Evolutionary conservation across 2,113 vertebrate genomes (phyloP).

Genomic region (Mirza zaza): DNA sequence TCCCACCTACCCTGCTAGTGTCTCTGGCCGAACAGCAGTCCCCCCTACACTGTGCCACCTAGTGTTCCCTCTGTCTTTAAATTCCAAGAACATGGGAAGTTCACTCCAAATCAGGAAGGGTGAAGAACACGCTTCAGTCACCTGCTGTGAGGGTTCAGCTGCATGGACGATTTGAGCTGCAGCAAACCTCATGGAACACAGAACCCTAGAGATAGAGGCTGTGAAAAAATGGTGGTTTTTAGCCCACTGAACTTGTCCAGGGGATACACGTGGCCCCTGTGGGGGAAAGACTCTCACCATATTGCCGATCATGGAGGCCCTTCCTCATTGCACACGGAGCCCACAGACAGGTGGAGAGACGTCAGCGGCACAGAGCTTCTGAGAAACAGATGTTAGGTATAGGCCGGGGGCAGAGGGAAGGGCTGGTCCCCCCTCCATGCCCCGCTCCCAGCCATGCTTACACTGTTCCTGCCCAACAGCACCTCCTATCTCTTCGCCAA

Average conservation of each 20-base stretch:
- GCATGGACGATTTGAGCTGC: neutral
- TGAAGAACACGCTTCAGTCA: neutral
- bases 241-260: neutral
- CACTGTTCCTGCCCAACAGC: neutral
- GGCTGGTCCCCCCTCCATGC: fast-evolving
- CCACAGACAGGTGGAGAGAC: neutral
- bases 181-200: neutral
- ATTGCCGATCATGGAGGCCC: neutral
- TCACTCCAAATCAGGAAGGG: neutral
- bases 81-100: neutral
- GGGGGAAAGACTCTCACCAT: neutral
- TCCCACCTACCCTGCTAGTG: neutral
- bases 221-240: neutral
- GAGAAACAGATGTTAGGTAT: neutral
- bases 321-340: neutral
- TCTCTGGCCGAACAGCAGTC: neutral
- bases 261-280: neutral
- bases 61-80: neutral
- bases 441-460: neutral
- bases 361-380: neutral
- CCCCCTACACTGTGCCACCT: no score
- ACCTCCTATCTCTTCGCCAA: neutral
- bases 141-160: neutral
- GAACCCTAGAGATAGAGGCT: neutral
- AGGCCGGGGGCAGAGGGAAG: neutral